Percentiles rank a stretch among this genome's conserved stretches.
Evolutionary conservation across 2,113 vertebrate genomes (phyloP).

Genomic region (Xenopus laevis): DNA sequence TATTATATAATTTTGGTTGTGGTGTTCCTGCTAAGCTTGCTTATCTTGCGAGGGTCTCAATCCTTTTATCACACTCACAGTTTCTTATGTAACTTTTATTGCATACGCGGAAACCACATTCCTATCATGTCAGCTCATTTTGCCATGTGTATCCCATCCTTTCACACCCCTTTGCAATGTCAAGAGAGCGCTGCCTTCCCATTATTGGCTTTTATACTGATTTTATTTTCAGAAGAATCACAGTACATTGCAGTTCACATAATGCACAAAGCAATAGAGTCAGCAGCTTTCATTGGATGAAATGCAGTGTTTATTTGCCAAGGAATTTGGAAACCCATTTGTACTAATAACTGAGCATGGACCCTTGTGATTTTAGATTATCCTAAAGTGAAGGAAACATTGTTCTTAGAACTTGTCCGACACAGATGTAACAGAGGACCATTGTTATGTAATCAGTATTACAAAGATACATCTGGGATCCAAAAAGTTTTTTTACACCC

Average conservation of each 20-base stretch:
- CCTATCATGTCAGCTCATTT: slow-evolving; percentile 16
- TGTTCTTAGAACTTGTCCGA: too few species aligned
- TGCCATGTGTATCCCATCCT: neutral
- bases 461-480: too few species aligned
- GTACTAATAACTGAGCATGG: too few species aligned
- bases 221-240: neutral
- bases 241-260: neutral
- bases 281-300: neutral
- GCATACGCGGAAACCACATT: slow-evolving; percentile 10
- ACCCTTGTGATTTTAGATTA: too few species aligned
- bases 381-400: too few species aligned
- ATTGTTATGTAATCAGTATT: too few species aligned
- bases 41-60: neutral
- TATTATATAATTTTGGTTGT: neutral
- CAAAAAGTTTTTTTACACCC: too few species aligned
- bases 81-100: slow-evolving; percentile 9
- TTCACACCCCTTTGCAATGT: neutral
- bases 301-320: too few species aligned
- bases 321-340: too few species aligned
- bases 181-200: neutral
- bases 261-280: neutral
- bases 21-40: neutral
- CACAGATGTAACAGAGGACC: too few species aligned
- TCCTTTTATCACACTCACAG: neutral
- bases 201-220: neutral